A percentile compares a stretch with the other conserved stretches of the same genome.
phyloP scores from a whole-genome alignment of 2,888 invertebrate species.

The Drosophila tripunctata region DNA sequence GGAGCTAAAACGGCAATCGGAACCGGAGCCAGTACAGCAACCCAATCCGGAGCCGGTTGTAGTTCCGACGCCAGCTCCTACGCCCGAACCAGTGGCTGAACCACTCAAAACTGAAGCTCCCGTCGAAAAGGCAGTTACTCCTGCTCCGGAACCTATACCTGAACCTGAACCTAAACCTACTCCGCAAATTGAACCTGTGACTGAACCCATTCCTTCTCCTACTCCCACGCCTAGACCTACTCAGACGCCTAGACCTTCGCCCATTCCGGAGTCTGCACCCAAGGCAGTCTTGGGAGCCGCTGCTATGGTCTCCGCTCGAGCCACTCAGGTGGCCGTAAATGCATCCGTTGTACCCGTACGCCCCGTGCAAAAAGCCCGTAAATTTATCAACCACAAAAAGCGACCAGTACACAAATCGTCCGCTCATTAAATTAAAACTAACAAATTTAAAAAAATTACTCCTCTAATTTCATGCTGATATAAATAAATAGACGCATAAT shows the following conservation, averaged over 20 bases:
- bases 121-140: no score
- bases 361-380: not conserved
- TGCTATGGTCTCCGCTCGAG: not conserved
- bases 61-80: no score
- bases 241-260: no score
- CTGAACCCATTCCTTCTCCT: no score
- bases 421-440: not conserved
- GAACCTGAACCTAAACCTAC: no score
- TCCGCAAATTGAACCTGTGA: no score
- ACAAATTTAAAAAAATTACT: not conserved
- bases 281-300: not conserved
- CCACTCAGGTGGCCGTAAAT: not conserved
- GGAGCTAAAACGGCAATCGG: not conserved
- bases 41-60: not conserved
- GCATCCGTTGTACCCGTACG: not conserved
- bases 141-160: no score
- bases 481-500: conserved; percentile 27
- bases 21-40: not conserved
- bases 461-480: no score
- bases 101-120: no score
- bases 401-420: not conserved
- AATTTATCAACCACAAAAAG: not conserved
- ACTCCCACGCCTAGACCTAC: no score
- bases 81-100: no score
- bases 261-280: not conserved